These are phyloP conservation scores for Cyanistes caeruleus DNA, from an alignment of 2,113 vertebrate genomes.

Conservation along the genomic window DNA sequence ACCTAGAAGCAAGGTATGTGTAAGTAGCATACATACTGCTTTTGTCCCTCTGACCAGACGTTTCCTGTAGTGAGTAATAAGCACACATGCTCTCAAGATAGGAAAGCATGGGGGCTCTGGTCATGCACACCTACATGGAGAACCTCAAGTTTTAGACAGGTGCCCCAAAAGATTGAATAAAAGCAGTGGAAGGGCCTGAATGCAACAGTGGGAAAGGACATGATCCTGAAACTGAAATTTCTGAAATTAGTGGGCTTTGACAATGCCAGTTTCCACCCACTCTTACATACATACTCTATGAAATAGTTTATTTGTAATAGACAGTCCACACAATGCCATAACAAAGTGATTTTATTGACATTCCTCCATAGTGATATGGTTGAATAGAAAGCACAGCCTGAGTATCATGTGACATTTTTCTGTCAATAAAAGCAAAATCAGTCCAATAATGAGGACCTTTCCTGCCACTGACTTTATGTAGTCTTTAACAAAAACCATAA, in stretches of 20 bases:
- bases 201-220: background rate
- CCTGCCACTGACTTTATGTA: slow-evolving; percentile 72
- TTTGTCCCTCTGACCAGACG: background rate
- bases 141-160: background rate
- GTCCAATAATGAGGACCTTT: slow-evolving; percentile 74
- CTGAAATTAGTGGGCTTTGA: background rate
- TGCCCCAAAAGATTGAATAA: background rate
- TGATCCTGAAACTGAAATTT: background rate
- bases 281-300: background rate
- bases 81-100: background rate
- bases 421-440: slow-evolving; percentile 77
- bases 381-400: slow-evolving; percentile 84
- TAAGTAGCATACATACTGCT: background rate
- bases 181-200: background rate
- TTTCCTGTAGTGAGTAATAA: background rate
- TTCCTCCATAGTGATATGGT: slow-evolving; percentile 84
- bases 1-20: background rate
- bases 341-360: slow-evolving; percentile 92
- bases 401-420: slow-evolving; percentile 83
- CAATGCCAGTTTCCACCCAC: background rate
- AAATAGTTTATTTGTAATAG: slow-evolving; percentile 43
- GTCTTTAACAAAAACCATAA: slow-evolving; percentile 71
- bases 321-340: slow-evolving; percentile 74
- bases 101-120: background rate
- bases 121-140: rapidly evolving